Evolutionary conservation across 2,888 invertebrate species (phyloP), one percentile per base, ranked within the genome.

Genomic region (Tetragnatha montana): DNA sequence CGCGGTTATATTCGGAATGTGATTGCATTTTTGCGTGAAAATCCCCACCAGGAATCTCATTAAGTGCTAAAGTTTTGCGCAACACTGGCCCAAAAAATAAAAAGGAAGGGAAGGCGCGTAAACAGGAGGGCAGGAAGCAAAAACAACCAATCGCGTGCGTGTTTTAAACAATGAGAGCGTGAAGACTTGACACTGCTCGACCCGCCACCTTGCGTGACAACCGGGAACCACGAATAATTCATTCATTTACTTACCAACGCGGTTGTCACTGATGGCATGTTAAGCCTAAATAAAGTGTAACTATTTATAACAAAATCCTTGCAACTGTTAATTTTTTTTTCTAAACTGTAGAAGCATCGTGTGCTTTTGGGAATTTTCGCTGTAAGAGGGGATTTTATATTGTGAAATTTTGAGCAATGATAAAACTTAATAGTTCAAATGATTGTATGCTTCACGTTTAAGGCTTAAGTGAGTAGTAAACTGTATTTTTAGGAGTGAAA

Each of bases 11-110:
- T 49, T 71, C 80, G 14, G 17, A 50, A 86, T 79, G 79, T 79
- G 79, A 86, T 86, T 74, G 74, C 86, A 86, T 79, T 86, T 79
- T 86, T 86, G 86, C 86, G 86, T 86, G 86, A 51, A 80, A 86
- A 80, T 86, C 80, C 68, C 86, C 14, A 49, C 35, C 35, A 51
- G 86, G 80, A 86, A 86, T 73, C 86, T 86, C 86, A 86, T 86
- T 86, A 86, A 80, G 86, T 74, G 86, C 86, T 86, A 80, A 86
- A 86, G 86, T 86, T 86, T 86, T 81, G 86, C 74, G 60, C 85
- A 70, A 78, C 75, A 68, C 75, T 14, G 14, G 60, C 60, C 75
- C 78, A 79, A 85, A 17, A 60, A 84, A 21, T n/a, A 49, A 47
- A 21, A 47, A 69, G 70, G 47, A 69, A 17, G 12, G 14, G 60